Base-by-base conservation (phyloP, 2,888 invertebrate genomes). In the Dendrolimus houi region DNA sequence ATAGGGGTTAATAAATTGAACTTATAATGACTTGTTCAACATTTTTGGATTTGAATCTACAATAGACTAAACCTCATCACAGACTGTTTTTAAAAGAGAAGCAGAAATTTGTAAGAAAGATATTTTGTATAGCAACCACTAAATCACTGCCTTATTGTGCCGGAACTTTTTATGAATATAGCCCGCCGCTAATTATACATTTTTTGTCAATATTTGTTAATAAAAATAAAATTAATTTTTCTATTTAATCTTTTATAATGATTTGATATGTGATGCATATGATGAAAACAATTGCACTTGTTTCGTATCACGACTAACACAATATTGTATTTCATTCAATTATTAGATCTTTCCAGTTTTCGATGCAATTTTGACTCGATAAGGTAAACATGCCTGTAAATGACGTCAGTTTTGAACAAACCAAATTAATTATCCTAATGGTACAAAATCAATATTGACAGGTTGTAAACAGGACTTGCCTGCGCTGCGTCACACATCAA, bases 31-130 rank as follows among this genome's bases (percentile, higher is more conserved):
- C 83, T 86, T 75, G 82, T 87, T 87, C 81, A 85, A 89, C 83
- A 78, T 80, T 88, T 88, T 89, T 88, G 89, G 89, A 89, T 89
- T 89, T 89, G 89, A 89, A 87, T 89, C 87, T 89, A 89, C 87
- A 89, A 88, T 88, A 88, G 85, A 77, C 70, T 71, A 76, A 72
- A 88, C 87, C 89, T 88, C 87, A 88, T 81, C 74, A 88, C 88
- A 88, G 89, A 89, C 89, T 89, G 89, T 81, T 82, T 75, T 83
- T 29, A 29, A 29, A 29, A 0, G 29, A 6, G 29, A 29, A 29
- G 29, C 29, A 29, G 85, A 83, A 82, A 76, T 87, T 86, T 87
- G 77, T 87, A 85, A 80, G 75, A 82, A 83, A 85, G 75, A 89
- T 89, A 88, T 89, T 89, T 87, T 89, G 85, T 88, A 88, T 85